Evolutionary conservation across 1,140 invertebrate genomes (phyloP).

Genomic region (Chionoecetes opilio): DNA sequence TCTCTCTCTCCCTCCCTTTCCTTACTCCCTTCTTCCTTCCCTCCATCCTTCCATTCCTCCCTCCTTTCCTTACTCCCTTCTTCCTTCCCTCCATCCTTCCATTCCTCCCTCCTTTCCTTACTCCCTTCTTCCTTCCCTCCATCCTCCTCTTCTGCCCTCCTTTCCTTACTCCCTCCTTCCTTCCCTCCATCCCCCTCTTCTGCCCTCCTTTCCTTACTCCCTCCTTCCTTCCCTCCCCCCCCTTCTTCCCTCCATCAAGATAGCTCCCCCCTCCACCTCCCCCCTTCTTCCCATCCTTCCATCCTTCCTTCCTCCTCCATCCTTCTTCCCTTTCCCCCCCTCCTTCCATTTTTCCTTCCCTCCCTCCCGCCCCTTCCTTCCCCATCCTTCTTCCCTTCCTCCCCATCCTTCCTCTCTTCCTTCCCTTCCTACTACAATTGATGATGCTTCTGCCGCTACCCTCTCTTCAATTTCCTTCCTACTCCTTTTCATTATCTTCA

Average conservation of each 20-base stretch:
- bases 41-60: background rate
- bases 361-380: background rate
- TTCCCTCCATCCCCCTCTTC: background rate
- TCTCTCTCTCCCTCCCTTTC: background rate
- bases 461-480: background rate
- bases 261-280: background rate
- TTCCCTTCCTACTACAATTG: background rate
- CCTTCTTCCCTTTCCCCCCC: background rate
- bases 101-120: background rate
- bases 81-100: background rate
- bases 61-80: background rate
- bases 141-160: background rate
- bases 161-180: background rate
- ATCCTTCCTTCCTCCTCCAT: background rate
- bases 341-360: background rate
- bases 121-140: background rate
- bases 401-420: background rate
- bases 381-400: background rate
- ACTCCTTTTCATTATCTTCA: background rate
- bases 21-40: background rate
- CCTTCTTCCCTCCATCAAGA: no score
- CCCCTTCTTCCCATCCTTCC: background rate
- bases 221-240: background rate
- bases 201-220: background rate
- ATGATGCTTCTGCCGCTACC: background rate